Evolutionary conservation across 2,797 vertebrate species (phyloP), one percentile per base, ranked within the genome.

Genomic region (Loris lydekkerianus): DNA sequence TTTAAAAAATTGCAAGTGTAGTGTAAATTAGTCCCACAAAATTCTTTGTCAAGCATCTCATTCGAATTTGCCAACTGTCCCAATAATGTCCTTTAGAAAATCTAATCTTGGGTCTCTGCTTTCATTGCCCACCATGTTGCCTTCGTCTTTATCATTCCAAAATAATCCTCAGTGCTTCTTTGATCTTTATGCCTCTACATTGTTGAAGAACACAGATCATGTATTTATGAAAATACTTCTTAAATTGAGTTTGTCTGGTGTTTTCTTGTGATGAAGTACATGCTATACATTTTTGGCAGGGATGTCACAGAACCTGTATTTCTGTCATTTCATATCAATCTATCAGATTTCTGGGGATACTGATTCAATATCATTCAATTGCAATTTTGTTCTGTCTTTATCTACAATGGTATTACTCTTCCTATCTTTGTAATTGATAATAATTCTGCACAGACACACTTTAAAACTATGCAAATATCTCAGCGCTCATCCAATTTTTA

Each of bases 171-270:
- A 13, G 6, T 58, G 14, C 3, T 93, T 20, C 20, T 76, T 95
- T 93, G 60, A 94, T 92, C 65, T 63, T 78, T 31, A n/a, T 43
- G 46, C 40, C 10, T n/a, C 53, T 63, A 49, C 13, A 9, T 29
- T 92, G 72, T 73, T 84, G n/a, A 93, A 65, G 9, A 86, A 7
- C n/a, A n/a, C 21, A 58, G 37, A 40, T 1, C 34, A 91, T 4
- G 34, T 21, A 78, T 77, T 94, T 94, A 85, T 56, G 69, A 93
- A 91, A 93, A 73, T 88, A 29, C 80, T 73, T 23, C 13, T 75
- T n/a, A 67, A 3, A 65, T 89, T 91, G 43, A 81, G 10, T 80
- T 91, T 61, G 14, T 77, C 67, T 95, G 40, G 56, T 67, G 21
- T 72, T 83, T 91, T 40, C 21, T 93, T 61, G 37, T n/a, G 37